Evolutionary conservation across 2,888 invertebrate species (phyloP), one percentile per base, ranked within the genome.

Genomic region (Cybosia mesomella): DNA sequence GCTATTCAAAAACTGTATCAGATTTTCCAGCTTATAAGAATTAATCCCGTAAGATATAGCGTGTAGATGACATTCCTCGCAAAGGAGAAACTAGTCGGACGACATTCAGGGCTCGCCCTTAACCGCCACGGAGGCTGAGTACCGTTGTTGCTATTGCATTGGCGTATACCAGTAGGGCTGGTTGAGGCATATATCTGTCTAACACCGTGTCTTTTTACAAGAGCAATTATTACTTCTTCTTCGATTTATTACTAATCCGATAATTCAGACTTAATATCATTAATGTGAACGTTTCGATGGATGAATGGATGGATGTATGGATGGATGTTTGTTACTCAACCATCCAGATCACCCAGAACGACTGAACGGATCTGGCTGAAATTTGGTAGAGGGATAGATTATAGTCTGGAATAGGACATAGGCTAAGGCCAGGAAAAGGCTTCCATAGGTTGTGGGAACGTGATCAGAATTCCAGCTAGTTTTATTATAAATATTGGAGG

Each of bases 81-180:
- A 87, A 85, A 86, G 86, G 89, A 90, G 92, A 93, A 93, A 93
- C 93, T 92, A 90, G 92, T 91, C 83, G 79, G 87, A 85, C 92
- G 75, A 86, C 92, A 92, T 93, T 92, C 92, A 92, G 86, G 87
- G 89, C 89, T 86, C 90, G 90, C 92, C 92, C 91, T 92, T 89
- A 86, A 87, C 86, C 86, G 87, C 81, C 76, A 81, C 70, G 80
- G 84, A 86, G 86, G 85, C 83, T 83, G 80, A 86, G 85, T 87
- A 87, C 91, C 91, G 90, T 91, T 87, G 89, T 86, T 86, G 87
- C 85, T 81, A 84, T 81, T 81, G 80, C 83, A 72, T 77, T 83
- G 72, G 76, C 79, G 70, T 77, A 72, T 77, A 75, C 67, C 64
- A 68, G 60, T 75, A 88, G 87, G 87, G 88, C 68, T 88, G 83